Conservation (phyloP, 2,888 invertebrate genomes). For the Dryocosmus kuriphilus region DNA sequence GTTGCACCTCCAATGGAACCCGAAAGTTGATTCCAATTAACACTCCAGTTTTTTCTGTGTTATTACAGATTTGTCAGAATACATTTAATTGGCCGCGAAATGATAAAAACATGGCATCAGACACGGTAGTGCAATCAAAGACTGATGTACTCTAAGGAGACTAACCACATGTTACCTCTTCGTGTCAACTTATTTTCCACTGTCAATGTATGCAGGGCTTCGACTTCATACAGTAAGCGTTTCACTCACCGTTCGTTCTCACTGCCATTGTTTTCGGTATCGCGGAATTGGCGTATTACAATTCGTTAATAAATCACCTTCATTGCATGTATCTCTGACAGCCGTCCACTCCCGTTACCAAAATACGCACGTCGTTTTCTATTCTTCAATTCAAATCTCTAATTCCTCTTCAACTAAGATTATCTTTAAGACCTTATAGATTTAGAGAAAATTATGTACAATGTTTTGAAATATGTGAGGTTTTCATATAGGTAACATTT, state of each 20-base stretch:
- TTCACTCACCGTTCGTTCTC: conserved; percentile 54
- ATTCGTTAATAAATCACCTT: conserved; percentile 65
- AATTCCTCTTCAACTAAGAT: not conserved
- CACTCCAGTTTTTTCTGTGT: too few relatives aligned
- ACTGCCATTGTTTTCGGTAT: conserved; percentile 65
- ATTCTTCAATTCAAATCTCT: not conserved
- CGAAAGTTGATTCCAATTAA: too few relatives aligned
- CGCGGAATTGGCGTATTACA: conserved; percentile 63
- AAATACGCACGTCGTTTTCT: not conserved
- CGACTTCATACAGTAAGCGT: conserved; percentile 48
- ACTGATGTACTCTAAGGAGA: not conserved
- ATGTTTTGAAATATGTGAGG: too few relatives aligned
- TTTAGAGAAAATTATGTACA: too few relatives aligned
- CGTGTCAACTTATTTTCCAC: conserved; percentile 23
- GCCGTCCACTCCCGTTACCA: conserved; percentile 48
- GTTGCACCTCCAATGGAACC: too few relatives aligned
- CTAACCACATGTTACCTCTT: not conserved
- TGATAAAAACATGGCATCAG: not conserved
- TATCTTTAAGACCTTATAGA: not conserved
- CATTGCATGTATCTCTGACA: conserved; percentile 58
- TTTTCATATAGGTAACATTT: too few relatives aligned
- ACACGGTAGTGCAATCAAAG: not conserved
- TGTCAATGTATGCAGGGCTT: conserved; percentile 45
- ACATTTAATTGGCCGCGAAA: not conserved
- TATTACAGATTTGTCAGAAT: not conserved